Percentiles rank a stretch among this genome's conserved stretches.
Conservation (phyloP, 1,140 invertebrate species). For the Drosophila triauraria region DNA sequence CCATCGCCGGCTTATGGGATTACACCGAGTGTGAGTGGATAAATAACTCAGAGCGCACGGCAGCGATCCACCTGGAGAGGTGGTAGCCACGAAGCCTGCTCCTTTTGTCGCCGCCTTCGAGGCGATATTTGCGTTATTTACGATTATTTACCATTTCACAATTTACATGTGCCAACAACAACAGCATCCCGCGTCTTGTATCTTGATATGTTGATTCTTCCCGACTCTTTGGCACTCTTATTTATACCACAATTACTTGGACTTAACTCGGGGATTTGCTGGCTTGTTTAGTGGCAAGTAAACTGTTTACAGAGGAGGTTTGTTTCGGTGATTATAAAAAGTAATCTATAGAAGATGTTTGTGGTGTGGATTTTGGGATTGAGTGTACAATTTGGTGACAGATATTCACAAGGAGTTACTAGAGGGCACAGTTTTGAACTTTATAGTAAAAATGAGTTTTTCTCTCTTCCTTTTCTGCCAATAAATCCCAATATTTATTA, state of each 20-base stretch:
- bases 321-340: not conserved
- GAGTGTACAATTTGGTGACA: not conserved
- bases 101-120: slow-evolving; percentile 71
- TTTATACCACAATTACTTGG: slow-evolving; percentile 76
- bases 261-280: slow-evolving; percentile 57
- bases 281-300: slow-evolving; percentile 26
- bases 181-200: slow-evolving; percentile 69
- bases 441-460: too few relatives aligned
- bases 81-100: slow-evolving; percentile 15
- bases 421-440: not conserved
- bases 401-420: not conserved
- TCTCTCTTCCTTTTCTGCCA: not conserved
- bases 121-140: slow-evolving; percentile 83
- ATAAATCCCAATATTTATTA: not conserved
- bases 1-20: slow-evolving; percentile 61
- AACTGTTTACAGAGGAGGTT: slow-evolving; percentile 24
- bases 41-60: slow-evolving; percentile 57
- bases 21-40: slow-evolving; percentile 64
- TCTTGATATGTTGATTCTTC: slow-evolving; percentile 73
- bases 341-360: slow-evolving; percentile 21
- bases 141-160: slow-evolving; percentile 83
- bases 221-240: slow-evolving; percentile 42
- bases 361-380: slow-evolving; percentile 9
- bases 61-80: slow-evolving; percentile 8
- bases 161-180: slow-evolving; percentile 70